These are phyloP conservation scores for Pararge aegeria DNA, from an alignment of 1,140 invertebrate species.

Conservation along the genomic window DNA sequence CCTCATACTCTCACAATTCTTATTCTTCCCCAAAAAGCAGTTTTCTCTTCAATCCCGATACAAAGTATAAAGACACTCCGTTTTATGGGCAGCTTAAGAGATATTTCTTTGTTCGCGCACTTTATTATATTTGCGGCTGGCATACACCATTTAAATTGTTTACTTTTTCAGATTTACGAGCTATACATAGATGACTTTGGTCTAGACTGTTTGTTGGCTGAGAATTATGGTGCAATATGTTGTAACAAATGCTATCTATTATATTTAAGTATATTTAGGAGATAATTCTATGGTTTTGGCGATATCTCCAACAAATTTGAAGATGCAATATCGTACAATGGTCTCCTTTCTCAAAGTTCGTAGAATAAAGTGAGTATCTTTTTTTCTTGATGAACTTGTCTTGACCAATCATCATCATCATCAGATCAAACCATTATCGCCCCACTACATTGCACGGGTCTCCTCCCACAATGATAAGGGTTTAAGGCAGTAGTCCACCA, in stretches of 20 bases:
- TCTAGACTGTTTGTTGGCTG: conserved; percentile 40
- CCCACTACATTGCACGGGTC: no score
- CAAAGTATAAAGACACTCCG: conserved; percentile 28
- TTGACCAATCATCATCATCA: no score
- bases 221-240: conserved; percentile 42
- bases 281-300: no score
- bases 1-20: not conserved
- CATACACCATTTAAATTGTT: conserved; percentile 24
- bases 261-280: no score
- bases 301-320: no score
- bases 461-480: no score
- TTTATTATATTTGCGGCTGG: conserved; percentile 22
- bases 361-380: no score
- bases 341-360: no score
- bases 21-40: conserved; percentile 20
- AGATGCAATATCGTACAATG: no score
- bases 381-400: no score
- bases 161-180: conserved; percentile 24
- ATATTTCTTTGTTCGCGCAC: conserved; percentile 24
- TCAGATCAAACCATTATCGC: no score
- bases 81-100: conserved; percentile 29
- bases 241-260: conserved; percentile 30
- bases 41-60: conserved; percentile 25
- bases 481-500: no score
- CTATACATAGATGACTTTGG: conserved; percentile 15